A percentile compares a stretch with the other conserved stretches of the same genome.
These are phyloP conservation scores for Drosophila guanche DNA, from an alignment of 1,140 invertebrate genomes.

Conservation along the genomic window DNA sequence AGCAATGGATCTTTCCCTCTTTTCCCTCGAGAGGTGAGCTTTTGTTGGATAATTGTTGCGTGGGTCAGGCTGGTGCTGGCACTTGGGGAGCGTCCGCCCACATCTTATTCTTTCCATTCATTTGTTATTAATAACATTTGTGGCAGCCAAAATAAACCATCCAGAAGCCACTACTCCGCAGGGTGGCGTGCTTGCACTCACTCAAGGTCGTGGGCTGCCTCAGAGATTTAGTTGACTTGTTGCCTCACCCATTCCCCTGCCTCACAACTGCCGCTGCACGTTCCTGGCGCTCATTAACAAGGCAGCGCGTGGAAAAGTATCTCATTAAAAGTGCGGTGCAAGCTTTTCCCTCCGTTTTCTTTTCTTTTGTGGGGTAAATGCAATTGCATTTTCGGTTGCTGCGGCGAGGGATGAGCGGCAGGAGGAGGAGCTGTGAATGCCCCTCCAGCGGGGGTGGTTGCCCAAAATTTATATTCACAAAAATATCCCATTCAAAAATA, in stretches of 20 bases:
- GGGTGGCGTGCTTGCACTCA: constrained; percentile 14
- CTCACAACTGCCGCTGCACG: neutral
- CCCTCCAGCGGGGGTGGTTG: neutral
- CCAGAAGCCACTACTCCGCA: constrained; percentile 10
- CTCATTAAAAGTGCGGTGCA: constrained; percentile 68
- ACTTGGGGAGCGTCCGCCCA: neutral
- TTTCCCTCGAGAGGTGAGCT: neutral
- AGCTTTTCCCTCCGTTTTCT: neutral
- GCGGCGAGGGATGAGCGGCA: neutral
- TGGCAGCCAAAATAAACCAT: constrained; percentile 8
- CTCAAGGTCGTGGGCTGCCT: constrained; percentile 31
- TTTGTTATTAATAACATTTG: constrained; percentile 67
- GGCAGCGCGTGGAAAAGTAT: constrained; percentile 56
- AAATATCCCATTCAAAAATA: constrained; percentile 6
- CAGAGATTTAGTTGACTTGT: constrained; percentile 35
- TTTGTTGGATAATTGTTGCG: constrained; percentile 51
- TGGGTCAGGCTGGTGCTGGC: constrained; percentile 27
- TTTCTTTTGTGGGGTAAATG: constrained; percentile 42
- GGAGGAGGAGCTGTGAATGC: constrained; percentile 1
- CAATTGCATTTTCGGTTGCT: constrained; percentile 33
- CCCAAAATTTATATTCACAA: constrained; percentile 48
- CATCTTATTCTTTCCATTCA: constrained; percentile 29
- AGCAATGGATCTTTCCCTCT: constrained; percentile 17
- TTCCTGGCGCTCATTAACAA: constrained; percentile 61
- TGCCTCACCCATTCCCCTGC: constrained; percentile 12